These are phyloP conservation scores for Hydrotaea diabolus DNA, from an alignment of 2,888 invertebrate genomes.

Conservation along the genomic window DNA sequence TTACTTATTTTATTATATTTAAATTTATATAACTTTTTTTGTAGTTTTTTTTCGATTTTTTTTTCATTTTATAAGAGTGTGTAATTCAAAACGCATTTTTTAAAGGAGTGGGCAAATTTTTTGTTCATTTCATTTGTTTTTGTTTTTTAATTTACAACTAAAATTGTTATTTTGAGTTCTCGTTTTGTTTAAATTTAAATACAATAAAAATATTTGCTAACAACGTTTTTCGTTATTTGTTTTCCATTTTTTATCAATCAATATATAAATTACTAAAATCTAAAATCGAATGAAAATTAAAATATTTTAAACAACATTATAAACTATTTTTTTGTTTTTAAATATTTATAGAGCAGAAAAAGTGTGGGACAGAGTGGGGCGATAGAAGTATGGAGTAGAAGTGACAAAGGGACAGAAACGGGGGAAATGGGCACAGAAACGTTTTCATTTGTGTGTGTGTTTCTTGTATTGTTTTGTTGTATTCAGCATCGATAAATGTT, in stretches of 20 bases:
- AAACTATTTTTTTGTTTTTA: slow-evolving; percentile 2
- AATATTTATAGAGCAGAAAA: background rate
- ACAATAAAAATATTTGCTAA: slow-evolving; percentile 54
- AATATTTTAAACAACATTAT: slow-evolving; percentile 34
- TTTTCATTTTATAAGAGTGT: slow-evolving; percentile 32
- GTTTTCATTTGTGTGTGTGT: background rate
- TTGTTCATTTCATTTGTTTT: slow-evolving; percentile 24
- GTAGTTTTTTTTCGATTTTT: slow-evolving; percentile 11
- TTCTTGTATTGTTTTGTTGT: too few species aligned
- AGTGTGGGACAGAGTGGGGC: background rate
- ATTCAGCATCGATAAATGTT: too few species aligned
- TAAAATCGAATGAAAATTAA: slow-evolving; percentile 46
- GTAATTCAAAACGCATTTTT: slow-evolving; percentile 50
- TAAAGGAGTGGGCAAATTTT: background rate
- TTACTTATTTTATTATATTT: slow-evolving; percentile 47
- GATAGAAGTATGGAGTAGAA: background rate
- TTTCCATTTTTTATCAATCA: slow-evolving; percentile 46
- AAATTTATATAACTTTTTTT: slow-evolving; percentile 57
- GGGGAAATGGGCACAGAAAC: slow-evolving; percentile 35
- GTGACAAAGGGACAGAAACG: background rate
- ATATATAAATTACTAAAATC: slow-evolving; percentile 62
- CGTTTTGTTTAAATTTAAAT: slow-evolving; percentile 41
- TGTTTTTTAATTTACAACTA: slow-evolving; percentile 45
- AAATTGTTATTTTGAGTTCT: slow-evolving; percentile 33
- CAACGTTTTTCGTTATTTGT: slow-evolving; percentile 46